phyloP scores from a whole-genome alignment of 2,888 invertebrate genomes.

The Ctena decussata region DNA sequence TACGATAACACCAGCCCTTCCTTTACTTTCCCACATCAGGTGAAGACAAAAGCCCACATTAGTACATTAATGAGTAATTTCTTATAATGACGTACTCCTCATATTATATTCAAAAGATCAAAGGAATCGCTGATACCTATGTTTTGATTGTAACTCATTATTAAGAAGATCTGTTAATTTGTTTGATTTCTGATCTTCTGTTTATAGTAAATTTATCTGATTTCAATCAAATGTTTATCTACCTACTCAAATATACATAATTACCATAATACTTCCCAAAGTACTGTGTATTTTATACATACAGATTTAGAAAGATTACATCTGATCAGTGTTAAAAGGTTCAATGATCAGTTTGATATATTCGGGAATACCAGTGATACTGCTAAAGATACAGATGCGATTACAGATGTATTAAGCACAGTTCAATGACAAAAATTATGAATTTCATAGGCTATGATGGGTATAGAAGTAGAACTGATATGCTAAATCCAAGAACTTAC shows the following conservation, averaged over 20 bases:
- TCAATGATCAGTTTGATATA: background rate
- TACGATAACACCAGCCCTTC: no score
- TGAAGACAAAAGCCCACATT: no score
- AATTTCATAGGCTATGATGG: no score
- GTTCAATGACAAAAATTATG: no score
- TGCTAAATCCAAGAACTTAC: no score
- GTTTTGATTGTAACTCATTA: slow-evolving; percentile 13
- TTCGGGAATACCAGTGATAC: background rate
- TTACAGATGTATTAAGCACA: no score
- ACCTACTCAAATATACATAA: background rate
- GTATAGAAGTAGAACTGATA: no score
- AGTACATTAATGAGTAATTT: background rate
- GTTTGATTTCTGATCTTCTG: slow-evolving; percentile 3
- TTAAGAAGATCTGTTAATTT: slow-evolving; percentile 13
- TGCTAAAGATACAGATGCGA: background rate
- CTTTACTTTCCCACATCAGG: no score
- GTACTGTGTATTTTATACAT: background rate
- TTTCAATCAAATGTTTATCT: slow-evolving; percentile 4
- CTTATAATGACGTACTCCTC: background rate
- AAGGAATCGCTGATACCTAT: background rate
- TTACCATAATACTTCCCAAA: background rate
- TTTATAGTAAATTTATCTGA: slow-evolving; percentile 9
- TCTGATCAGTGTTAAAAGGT: slow-evolving; percentile 1
- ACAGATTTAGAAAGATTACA: slow-evolving; percentile 8
- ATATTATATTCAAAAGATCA: slow-evolving; percentile 5